Conservation (phyloP, 1,140 invertebrate species). For the Neuroterus valhalla region DNA sequence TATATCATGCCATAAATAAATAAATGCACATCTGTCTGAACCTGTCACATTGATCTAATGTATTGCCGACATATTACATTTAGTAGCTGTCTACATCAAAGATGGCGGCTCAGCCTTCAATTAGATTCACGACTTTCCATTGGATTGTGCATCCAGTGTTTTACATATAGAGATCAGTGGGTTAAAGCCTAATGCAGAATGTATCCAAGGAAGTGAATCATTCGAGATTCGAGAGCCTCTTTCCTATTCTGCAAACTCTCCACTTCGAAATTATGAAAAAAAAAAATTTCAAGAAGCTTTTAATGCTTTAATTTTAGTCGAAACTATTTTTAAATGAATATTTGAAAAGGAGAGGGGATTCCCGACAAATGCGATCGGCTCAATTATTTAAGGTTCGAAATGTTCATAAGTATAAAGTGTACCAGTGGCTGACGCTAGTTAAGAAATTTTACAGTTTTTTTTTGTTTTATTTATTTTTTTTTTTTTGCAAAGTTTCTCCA, state of each 20-base stretch:
- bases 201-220: constrained; percentile 45
- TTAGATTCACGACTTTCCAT: no score
- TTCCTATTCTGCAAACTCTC: constrained; percentile 44
- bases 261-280: neutral
- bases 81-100: no score
- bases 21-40: no score
- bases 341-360: constrained; percentile 14
- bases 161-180: no score
- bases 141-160: no score
- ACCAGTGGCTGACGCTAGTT: constrained; percentile 60
- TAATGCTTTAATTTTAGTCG: no score
- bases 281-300: no score
- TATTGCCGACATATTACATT: no score
- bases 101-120: no score
- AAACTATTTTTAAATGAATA: no score
- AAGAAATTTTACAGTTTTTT: constrained; percentile 52
- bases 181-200: neutral
- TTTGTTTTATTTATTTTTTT: constrained; percentile 50
- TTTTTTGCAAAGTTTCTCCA: constrained; percentile 35
- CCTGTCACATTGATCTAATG: no score
- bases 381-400: constrained; percentile 61
- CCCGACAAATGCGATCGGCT: constrained; percentile 54
- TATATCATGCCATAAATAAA: no score
- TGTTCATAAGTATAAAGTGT: constrained; percentile 48
- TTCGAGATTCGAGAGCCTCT: constrained; percentile 39